Evolutionary conservation across 2,113 vertebrate genomes (phyloP).

Genomic region (Trematocara zebra): DNA sequence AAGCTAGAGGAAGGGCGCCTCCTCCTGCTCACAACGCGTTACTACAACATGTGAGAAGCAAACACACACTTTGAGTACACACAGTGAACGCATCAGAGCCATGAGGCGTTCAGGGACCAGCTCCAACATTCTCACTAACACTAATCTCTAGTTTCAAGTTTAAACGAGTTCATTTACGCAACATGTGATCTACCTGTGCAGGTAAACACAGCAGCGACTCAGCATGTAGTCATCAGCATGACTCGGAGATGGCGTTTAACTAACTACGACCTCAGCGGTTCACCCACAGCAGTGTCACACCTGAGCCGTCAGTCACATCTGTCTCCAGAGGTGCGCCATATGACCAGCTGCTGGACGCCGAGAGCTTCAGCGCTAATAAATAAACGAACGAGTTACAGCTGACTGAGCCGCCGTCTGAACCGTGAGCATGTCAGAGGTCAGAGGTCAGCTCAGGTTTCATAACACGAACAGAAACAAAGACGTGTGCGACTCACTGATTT

Average conservation of each 20-base stretch:
- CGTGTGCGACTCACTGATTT: background rate
- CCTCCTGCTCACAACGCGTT: background rate
- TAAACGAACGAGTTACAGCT: background rate
- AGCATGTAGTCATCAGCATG: background rate
- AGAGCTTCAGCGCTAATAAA: background rate
- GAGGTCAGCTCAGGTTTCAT: background rate
- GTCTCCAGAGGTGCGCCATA: background rate
- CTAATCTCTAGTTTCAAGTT: background rate
- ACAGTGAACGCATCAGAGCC: background rate
- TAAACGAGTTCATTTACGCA: background rate
- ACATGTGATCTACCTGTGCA: background rate
- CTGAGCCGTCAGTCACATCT: background rate
- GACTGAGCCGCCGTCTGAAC: background rate
- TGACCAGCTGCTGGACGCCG: background rate
- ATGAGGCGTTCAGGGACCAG: background rate
- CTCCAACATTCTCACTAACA: background rate
- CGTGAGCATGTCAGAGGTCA: background rate
- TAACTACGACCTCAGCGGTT: accelerated
- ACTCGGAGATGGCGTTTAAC: background rate
- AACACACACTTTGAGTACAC: background rate
- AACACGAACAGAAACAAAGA: accelerated
- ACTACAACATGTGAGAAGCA: background rate
- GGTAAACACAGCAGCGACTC: background rate
- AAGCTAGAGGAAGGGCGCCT: background rate
- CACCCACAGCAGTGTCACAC: background rate